phyloP scores from a whole-genome alignment of 1,140 invertebrate species.

The Rhynchophorus ferrugineus region DNA sequence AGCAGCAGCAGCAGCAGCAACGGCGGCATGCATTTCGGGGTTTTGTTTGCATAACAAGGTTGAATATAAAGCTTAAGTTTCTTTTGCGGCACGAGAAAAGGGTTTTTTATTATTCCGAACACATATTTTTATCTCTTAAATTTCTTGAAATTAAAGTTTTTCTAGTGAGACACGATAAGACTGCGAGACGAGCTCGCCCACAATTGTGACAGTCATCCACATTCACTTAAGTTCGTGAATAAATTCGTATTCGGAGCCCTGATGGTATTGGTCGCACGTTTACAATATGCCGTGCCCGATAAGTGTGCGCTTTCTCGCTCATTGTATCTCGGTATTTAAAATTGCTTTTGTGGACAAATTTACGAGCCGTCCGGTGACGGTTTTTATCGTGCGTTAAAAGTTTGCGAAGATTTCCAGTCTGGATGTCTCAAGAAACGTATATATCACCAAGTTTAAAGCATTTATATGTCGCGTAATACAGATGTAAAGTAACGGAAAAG shows the following conservation, averaged over 20 bases:
- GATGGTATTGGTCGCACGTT: constrained; percentile 13
- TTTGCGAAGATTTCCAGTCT: too few relatives aligned
- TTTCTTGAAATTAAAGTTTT: constrained; percentile 22
- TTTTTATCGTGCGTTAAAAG: too few relatives aligned
- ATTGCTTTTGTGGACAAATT: neutral
- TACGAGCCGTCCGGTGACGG: neutral
- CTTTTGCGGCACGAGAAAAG: constrained; percentile 5
- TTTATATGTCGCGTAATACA: too few relatives aligned
- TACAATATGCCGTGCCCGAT: constrained; percentile 17
- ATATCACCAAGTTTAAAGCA: too few relatives aligned
- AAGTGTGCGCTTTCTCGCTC: constrained; percentile 10
- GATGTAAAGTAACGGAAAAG: too few relatives aligned
- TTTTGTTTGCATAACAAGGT: neutral
- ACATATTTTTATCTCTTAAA: constrained; percentile 19
- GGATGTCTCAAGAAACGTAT: too few relatives aligned
- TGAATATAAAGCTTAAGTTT: neutral
- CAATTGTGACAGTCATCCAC: constrained; percentile 19
- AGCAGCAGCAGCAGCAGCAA: too few relatives aligned
- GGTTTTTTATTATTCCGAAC: constrained; percentile 14
- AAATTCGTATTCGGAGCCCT: constrained; percentile 18
- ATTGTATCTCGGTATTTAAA: constrained; percentile 2
- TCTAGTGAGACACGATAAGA: constrained; percentile 19
- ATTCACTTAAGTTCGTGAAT: constrained; percentile 18
- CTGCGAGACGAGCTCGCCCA: constrained; percentile 12
- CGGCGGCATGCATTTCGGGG: neutral